Conservation (phyloP, 2,888 invertebrate species). For the Mylabris sibirica region DNA sequence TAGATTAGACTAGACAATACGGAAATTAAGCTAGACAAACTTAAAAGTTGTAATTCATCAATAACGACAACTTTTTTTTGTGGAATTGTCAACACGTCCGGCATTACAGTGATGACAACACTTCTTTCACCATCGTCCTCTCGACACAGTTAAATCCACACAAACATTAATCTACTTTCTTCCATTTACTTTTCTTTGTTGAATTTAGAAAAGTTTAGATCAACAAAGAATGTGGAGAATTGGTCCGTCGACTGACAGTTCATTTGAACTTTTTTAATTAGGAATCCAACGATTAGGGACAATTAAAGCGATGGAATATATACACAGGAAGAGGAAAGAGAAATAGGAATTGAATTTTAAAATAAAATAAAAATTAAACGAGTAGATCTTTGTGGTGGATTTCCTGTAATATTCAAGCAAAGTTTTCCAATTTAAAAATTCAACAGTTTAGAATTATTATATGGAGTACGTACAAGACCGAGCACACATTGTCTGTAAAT, state of each 20-base stretch:
- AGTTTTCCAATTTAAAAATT: slow-evolving; percentile 6
- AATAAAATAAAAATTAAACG: background rate
- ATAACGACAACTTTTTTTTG: no score
- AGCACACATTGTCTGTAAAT: background rate
- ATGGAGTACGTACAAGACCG: background rate
- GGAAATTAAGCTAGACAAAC: no score
- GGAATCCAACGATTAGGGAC: background rate
- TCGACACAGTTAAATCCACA: background rate
- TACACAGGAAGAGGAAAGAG: background rate
- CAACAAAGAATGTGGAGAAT: slow-evolving; percentile 15
- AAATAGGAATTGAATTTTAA: background rate
- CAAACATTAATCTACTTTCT: slow-evolving; percentile 19
- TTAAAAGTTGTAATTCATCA: no score
- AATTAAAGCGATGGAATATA: background rate
- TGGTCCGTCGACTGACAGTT: slow-evolving; percentile 10
- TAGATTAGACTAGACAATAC: no score
- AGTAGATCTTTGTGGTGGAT: background rate
- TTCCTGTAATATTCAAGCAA: background rate
- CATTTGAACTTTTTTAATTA: slow-evolving; percentile 14
- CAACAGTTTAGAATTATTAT: slow-evolving; percentile 1
- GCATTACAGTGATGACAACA: background rate
- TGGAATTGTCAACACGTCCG: background rate
- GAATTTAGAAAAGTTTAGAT: slow-evolving; percentile 17
- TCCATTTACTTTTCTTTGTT: slow-evolving; percentile 19
- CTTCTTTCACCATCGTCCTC: background rate